These are phyloP conservation scores for Pyrrhosoma nymphula DNA, from an alignment of 2,888 invertebrate genomes.

Conservation along the genomic window DNA sequence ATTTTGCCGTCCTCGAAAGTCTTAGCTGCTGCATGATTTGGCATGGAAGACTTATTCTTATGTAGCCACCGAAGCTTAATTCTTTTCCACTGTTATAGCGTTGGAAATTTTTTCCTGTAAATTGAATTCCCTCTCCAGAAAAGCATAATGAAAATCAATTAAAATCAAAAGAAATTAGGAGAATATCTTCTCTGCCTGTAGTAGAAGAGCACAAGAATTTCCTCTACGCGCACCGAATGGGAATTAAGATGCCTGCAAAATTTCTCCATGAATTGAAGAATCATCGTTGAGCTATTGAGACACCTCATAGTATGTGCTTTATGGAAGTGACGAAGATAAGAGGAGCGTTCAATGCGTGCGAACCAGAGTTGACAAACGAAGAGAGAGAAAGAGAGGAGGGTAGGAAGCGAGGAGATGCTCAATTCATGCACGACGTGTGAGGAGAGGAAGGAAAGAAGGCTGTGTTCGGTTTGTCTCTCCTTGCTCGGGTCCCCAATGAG, in stretches of 20 bases:
- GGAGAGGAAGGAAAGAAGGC: background rate
- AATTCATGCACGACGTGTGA: background rate
- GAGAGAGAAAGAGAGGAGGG: background rate
- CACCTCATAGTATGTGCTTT: background rate
- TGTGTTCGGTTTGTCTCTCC: background rate
- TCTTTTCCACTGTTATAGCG: too few relatives aligned
- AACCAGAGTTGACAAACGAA: background rate
- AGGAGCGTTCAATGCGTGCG: background rate
- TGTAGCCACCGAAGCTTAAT: too few relatives aligned
- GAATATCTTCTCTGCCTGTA: too few relatives aligned
- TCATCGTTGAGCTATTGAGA: background rate
- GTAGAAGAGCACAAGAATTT: too few relatives aligned
- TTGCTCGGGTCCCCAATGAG: background rate
- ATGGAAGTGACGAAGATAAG: background rate
- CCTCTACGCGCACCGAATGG: too few relatives aligned
- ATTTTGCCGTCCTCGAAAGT: too few relatives aligned
- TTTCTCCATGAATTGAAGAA: background rate
- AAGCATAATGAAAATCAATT: too few relatives aligned
- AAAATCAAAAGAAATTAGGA: too few relatives aligned
- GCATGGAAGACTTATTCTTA: too few relatives aligned
- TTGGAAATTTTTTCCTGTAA: too few relatives aligned
- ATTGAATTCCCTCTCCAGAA: too few relatives aligned
- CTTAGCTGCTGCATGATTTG: too few relatives aligned
- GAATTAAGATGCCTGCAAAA: background rate
- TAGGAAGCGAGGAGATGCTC: background rate